phyloP scores from a whole-genome alignment of 2,797 vertebrate genomes.

The Centropyge bicolor region DNA sequence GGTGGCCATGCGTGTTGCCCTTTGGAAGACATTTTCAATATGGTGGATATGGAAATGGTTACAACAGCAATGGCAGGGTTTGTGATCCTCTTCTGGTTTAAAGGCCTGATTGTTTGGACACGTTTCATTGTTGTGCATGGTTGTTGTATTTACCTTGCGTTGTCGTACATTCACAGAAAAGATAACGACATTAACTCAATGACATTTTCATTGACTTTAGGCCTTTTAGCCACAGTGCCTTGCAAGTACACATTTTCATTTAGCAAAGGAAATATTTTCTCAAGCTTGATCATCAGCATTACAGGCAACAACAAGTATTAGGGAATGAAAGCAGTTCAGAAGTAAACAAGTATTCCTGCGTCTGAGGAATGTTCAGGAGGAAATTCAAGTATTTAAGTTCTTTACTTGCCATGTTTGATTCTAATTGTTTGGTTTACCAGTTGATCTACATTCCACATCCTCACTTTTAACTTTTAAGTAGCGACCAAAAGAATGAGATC shows the following conservation, averaged over 20 bases:
- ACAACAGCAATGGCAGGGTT: background rate
- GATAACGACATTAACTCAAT: slow-evolving; percentile 3
- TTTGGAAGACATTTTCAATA: slow-evolving; percentile 66
- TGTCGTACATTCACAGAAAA: slow-evolving; percentile 6
- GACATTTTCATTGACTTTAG: background rate
- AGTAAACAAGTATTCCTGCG: background rate
- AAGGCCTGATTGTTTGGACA: background rate
- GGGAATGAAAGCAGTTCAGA: background rate
- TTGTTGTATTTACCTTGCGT: background rate
- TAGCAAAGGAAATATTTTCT: background rate
- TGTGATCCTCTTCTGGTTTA: slow-evolving; percentile 14
- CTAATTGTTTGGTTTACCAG: background rate
- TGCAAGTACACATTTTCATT: background rate
- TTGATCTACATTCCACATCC: background rate
- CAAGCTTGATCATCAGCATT: background rate
- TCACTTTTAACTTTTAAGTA: background rate
- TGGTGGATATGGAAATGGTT: slow-evolving; percentile 44
- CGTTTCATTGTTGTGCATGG: background rate
- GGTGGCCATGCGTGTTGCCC: slow-evolving; percentile 54
- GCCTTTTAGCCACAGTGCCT: background rate
- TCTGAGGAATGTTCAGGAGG: background rate
- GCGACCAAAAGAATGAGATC: background rate
- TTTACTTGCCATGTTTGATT: too few species aligned
- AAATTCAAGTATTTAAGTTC: too few species aligned
- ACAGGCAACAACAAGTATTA: background rate